Evolutionary conservation across 2,797 vertebrate species (phyloP), one percentile per base, ranked within the genome.

Genomic region (Agapornis canus): DNA sequence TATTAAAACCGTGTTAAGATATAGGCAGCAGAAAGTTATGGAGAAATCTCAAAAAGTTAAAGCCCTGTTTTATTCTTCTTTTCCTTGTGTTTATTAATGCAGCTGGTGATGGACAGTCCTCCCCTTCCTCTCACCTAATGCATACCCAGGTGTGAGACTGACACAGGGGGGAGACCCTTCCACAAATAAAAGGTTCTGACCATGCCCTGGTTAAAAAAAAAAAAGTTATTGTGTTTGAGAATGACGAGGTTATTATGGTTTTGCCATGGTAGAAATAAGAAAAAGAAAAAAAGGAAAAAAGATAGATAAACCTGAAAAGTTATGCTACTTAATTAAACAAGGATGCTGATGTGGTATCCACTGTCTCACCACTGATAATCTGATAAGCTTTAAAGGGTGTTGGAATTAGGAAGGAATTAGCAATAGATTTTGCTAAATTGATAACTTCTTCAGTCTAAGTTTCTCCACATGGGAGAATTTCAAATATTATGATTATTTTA

Each of bases 141-240:
- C 12, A 5, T 40, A 40, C 40, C n/a, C 35, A 73, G 25, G 48
- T 32, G 21, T 12, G 20, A n/a, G 12, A 5, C 52, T 31, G 47
- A 42, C 37, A 31, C 2, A 7, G 6, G 11, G 2, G 5, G 3
- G n/a, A n/a, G 4, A 11, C 4, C 5, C 2, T 59, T 37, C 21
- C 32, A 60, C 31, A 35, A 17, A 59, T 1, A 52, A 37, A 85
- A 75, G 10, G 4, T 10, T 82, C 48, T 60, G 20, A 6, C 27
- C 6, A 3, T 14, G 9, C 4, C 8, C 35, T 59, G 5, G 2
- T 40, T 75, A 27, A 65, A 90, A 64, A 20, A 64, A 20, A 66
- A 35, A 35, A 7, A 63, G 11, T 15, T 56, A 5, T 11, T 72
- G 9, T 48, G 35, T 16, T 57, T 27, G 5, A 35, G 21, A 66